Evolutionary conservation across 1,140 invertebrate genomes (phyloP).

Genomic region (Bombyx mandarina): DNA sequence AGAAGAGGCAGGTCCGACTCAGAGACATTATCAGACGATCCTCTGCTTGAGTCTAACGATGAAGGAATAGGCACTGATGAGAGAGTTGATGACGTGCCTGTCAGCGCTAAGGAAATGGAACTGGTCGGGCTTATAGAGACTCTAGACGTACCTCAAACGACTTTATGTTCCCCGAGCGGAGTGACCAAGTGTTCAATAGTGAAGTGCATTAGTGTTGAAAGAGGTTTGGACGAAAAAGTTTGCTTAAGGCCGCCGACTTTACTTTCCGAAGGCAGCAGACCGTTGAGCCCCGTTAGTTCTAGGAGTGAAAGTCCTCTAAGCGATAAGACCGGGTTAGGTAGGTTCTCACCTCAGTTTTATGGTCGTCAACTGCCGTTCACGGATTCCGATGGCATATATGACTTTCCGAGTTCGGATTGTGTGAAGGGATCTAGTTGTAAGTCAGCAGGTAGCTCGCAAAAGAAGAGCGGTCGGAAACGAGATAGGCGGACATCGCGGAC

Average conservation of each 20-base stretch:
- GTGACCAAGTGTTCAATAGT: slow-evolving; percentile 64
- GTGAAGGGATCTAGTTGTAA: slow-evolving; percentile 57
- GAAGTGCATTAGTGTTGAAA: slow-evolving; percentile 64
- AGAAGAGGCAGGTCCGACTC: slow-evolving; percentile 75
- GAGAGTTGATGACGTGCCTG: slow-evolving; percentile 76
- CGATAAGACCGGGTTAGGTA: slow-evolving; percentile 75
- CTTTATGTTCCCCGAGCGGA: slow-evolving; percentile 51
- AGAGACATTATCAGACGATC: slow-evolving; percentile 78
- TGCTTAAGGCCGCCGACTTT: slow-evolving; percentile 76
- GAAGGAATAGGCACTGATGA: slow-evolving; percentile 81
- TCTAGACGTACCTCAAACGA: slow-evolving; percentile 53
- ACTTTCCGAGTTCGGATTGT: slow-evolving; percentile 82
- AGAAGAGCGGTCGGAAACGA: slow-evolving; percentile 70
- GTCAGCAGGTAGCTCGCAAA: slow-evolving; percentile 56
- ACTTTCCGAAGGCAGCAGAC: slow-evolving; percentile 73
- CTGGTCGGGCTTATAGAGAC: slow-evolving; percentile 66
- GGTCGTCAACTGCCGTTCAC: slow-evolving; percentile 78
- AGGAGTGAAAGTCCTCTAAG: slow-evolving; percentile 83
- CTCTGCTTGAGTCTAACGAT: slow-evolving; percentile 78
- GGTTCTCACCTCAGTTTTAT: slow-evolving; percentile 80
- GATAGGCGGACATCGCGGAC: slow-evolving; percentile 55
- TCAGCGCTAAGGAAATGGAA: slow-evolving; percentile 78
- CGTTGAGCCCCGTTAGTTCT: slow-evolving; percentile 80
- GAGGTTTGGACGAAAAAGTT: slow-evolving; percentile 66
- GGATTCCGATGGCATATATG: slow-evolving; percentile 83